Evolutionary conservation across 2,888 invertebrate species (phyloP).

Genomic region (Rambutsinella grinnellia): DNA sequence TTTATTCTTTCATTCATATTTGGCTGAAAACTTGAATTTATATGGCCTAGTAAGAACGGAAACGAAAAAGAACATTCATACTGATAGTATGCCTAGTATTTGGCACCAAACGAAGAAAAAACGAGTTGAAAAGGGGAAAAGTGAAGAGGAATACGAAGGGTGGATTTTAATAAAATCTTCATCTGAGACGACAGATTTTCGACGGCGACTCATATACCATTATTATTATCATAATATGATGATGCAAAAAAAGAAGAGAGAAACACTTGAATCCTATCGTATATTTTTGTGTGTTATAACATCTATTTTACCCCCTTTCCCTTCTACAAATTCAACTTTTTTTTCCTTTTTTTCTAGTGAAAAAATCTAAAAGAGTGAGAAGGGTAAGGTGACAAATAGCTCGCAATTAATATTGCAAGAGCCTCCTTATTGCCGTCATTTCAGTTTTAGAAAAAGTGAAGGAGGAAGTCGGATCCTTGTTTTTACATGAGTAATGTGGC

Average conservation of each 20-base stretch:
- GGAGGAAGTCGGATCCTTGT: conserved; percentile 3
- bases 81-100: neutral
- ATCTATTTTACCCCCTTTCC: conserved; percentile 2
- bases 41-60: too few relatives aligned
- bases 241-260: conserved; percentile 1
- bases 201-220: conserved; percentile 60
- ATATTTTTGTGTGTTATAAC: neutral
- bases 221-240: conserved; percentile 54
- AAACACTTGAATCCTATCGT: conserved; percentile 13
- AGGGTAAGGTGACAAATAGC: conserved; percentile 63
- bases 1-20: too few relatives aligned
- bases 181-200: conserved; percentile 64
- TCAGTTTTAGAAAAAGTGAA: conserved; percentile 8
- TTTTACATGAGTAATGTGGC: too few relatives aligned
- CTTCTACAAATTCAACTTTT: conserved; percentile 25
- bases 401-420: conserved; percentile 61
- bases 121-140: conserved; percentile 10
- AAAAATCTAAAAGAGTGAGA: too few relatives aligned
- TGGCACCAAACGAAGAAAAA: conserved; percentile 14
- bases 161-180: conserved; percentile 64
- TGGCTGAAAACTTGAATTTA: too few relatives aligned
- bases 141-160: conserved; percentile 29
- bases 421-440: conserved; percentile 52
- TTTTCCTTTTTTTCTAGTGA: conserved; percentile 19
- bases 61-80: conserved; percentile 13